phyloP scores from a whole-genome alignment of 2,888 invertebrate genomes.

The Latrodectus elegans region DNA sequence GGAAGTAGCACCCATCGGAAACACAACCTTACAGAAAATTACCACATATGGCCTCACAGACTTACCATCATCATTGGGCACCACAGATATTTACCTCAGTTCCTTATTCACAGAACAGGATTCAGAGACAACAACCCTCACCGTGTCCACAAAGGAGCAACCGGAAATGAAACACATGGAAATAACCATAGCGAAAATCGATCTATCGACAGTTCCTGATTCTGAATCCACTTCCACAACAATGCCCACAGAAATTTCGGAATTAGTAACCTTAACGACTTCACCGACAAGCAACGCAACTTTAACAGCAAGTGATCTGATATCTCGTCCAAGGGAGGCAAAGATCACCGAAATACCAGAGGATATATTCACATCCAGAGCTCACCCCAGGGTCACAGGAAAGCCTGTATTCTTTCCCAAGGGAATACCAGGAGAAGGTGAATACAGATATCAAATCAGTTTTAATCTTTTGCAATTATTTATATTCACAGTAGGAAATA shows the following conservation, averaged over 20 bases:
- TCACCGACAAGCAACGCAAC: neutral
- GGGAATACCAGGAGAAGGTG: conserved; percentile 71
- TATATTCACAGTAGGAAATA: too few species aligned
- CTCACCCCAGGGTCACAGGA: conserved; percentile 50
- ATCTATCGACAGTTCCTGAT: neutral
- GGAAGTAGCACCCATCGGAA: neutral
- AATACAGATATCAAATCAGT: neutral
- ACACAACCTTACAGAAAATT: neutral
- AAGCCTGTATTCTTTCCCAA: conserved; percentile 62
- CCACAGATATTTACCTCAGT: neutral
- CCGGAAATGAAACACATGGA: neutral
- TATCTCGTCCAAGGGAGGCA: conserved; percentile 29
- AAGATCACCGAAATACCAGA: conserved; percentile 61
- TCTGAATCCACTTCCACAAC: neutral
- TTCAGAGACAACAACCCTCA: neutral
- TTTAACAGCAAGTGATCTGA: neutral
- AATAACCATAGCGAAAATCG: neutral
- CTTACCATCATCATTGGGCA: neutral
- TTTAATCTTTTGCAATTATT: too few species aligned
- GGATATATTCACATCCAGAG: conserved; percentile 30
- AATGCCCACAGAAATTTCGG: neutral
- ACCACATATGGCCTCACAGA: neutral
- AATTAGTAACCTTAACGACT: neutral
- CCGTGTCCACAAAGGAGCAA: neutral
- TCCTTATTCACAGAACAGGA: conserved; percentile 7